Evolutionary conservation across 2,113 vertebrate genomes (phyloP), one percentile per base, ranked within the genome.

Genomic region (Leucopsar rothschildi): DNA sequence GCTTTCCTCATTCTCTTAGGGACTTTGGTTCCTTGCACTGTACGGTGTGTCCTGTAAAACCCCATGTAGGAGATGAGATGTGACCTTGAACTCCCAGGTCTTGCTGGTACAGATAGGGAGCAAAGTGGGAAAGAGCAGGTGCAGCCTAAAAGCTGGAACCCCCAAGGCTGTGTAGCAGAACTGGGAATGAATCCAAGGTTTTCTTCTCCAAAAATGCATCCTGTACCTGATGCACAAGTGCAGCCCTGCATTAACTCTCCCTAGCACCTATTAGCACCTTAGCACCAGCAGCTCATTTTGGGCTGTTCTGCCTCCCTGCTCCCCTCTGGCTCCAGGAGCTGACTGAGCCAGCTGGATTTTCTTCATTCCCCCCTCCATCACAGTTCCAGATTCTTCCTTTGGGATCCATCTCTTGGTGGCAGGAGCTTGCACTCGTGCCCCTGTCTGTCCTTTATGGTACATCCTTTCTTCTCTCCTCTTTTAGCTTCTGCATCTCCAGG

Each of bases 131-230:
- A 28, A 49, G 27, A 76, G 33, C 45, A 37, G 24, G 5, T 22
- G 20, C 9, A 47, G 47, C 15, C 60, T 37, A 8, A 57, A 70
- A 78, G 16, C 52, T 84, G 61, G n/a, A 76, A 22, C 9, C 7
- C 12, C 17, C 0, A 0, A 44, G 39, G 21, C 53, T 1, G 1
- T 8, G 23, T 19, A 64, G 55, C 8, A 61, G 9, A n/a, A 9
- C 0, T 37, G 42, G 35, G 79, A 69, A 40, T 40, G 8, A 37
- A 6, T 24, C 55, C 20, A 12, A 81, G 55, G 9, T 81, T 83
- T 69, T 64, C 37, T 57, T 60, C 37, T 61, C 40, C 50, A 27
- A 5, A 33, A 31, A 27, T 19, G 8, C 49, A 39, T 44, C 37
- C 49, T 23, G 14, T 35, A 21, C 22, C 56, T 66, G 52, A 60